A percentile compares a stretch with the other conserved stretches of the same genome.
These are phyloP conservation scores for Andinoacara biseriatus DNA, from an alignment of 2,113 vertebrate species.

Conservation along the genomic window DNA sequence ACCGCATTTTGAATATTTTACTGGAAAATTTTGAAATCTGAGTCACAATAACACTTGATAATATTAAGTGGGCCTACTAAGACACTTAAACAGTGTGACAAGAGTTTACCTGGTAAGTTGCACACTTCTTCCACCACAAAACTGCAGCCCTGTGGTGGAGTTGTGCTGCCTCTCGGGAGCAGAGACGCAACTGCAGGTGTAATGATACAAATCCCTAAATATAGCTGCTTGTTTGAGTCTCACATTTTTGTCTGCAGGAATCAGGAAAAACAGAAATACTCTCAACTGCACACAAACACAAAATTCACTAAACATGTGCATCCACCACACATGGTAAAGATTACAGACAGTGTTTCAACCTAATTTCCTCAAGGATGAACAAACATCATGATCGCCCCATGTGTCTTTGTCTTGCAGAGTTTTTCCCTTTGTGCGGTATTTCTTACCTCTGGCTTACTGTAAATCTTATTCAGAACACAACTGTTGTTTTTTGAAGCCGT, in stretches of 20 bases:
- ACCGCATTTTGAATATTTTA: too few relatives aligned
- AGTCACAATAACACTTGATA: neutral
- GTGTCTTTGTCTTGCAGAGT: conserved; percentile 4
- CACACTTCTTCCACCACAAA: neutral
- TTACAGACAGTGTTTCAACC: neutral
- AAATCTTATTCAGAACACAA: conserved; percentile 40
- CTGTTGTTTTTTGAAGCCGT: conserved; percentile 27
- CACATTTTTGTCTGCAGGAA: neutral
- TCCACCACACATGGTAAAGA: neutral
- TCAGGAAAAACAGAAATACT: conserved; percentile 1
- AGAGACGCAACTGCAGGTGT: conserved; percentile 34
- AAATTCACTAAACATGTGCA: neutral
- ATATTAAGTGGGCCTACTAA: conserved; percentile 9
- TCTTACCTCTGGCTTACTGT: conserved; percentile 26
- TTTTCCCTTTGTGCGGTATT: neutral
- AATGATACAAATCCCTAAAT: conserved; percentile 31
- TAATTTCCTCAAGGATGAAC: conserved; percentile 1
- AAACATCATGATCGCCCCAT: neutral
- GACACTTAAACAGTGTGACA: neutral
- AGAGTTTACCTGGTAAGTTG: conserved; percentile 3
- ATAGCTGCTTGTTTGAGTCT: conserved; percentile 43
- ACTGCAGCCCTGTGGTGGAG: neutral
- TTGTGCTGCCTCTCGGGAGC: conserved; percentile 25
- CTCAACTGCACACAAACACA: neutral
- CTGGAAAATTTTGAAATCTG: neutral